Conservation (phyloP, 2,113 vertebrate genomes). For the Trichomycterus rosablanca region DNA sequence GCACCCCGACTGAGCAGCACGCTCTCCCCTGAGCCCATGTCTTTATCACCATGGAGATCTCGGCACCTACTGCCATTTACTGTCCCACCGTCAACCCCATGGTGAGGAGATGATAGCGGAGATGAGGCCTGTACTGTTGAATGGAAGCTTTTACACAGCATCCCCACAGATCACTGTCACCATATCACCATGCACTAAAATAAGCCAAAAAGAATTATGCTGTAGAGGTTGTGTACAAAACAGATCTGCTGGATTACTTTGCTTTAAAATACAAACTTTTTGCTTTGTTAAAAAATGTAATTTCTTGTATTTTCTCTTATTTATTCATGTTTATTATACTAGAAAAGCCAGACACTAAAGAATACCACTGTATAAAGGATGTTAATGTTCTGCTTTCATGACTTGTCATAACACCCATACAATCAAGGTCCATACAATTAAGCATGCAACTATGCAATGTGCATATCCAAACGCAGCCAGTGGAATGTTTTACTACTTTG, state of each 20-base stretch:
- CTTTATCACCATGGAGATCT: constrained; percentile 51
- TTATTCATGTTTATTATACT: no score
- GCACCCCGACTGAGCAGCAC: constrained; percentile 43
- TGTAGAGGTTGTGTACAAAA: neutral
- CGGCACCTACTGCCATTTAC: constrained; percentile 43
- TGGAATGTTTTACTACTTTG: no score
- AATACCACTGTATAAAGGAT: no score
- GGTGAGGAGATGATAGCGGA: constrained; percentile 15
- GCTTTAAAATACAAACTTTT: constrained; percentile 28
- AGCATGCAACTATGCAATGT: no score
- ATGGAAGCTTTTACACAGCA: constrained; percentile 17
- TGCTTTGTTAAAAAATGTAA: constrained; percentile 11
- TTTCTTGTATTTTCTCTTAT: no score
- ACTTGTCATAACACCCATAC: no score
- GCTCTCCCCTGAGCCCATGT: constrained; percentile 38
- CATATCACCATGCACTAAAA: constrained; percentile 1
- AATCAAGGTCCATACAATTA: no score
- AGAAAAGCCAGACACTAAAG: no score
- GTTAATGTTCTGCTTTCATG: no score
- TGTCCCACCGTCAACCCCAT: constrained; percentile 18
- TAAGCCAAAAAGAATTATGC: constrained; percentile 15
- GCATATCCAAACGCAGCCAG: no score
- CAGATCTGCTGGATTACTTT: neutral
- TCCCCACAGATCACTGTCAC: neutral
- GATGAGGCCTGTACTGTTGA: constrained; percentile 8